phyloP scores from a whole-genome alignment of 2,888 invertebrate genomes.

The Melikaiella ostensackeni region DNA sequence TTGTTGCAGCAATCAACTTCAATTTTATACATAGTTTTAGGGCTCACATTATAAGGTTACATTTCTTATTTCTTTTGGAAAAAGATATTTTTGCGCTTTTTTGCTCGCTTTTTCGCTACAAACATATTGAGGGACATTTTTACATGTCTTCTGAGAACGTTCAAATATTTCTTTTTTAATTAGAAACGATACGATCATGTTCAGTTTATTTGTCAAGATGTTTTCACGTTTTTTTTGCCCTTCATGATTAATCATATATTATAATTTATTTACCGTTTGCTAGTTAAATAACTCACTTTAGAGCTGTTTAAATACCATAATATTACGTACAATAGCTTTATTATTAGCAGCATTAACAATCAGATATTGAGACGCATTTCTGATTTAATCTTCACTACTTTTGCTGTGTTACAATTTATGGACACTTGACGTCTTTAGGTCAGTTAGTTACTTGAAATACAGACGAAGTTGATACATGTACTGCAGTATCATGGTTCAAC shows the following conservation, averaged over 20 bases:
- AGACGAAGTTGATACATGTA: constrained; percentile 22
- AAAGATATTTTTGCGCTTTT: too few species aligned
- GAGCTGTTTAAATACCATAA: neutral
- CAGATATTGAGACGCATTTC: constrained; percentile 35
- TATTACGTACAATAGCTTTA: constrained; percentile 32
- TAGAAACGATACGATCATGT: too few species aligned
- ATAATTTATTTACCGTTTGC: neutral
- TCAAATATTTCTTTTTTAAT: too few species aligned
- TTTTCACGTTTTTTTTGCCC: neutral
- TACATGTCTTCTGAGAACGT: too few species aligned
- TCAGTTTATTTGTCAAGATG: too few species aligned
- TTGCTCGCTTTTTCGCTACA: too few species aligned
- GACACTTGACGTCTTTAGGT: constrained; percentile 39
- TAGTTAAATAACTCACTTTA: constrained; percentile 5
- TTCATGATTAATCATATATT: neutral
- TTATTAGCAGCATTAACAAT: constrained; percentile 35
- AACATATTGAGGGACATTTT: too few species aligned
- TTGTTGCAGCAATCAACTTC: too few species aligned
- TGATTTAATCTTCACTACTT: constrained; percentile 33
- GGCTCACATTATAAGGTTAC: too few species aligned
- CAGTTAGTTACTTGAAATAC: constrained; percentile 39
- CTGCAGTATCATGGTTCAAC: constrained; percentile 28
- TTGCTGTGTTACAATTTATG: constrained; percentile 36
- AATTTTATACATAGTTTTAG: too few species aligned
- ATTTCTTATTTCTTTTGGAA: too few species aligned